Conservation (phyloP, 2,113 vertebrate genomes). For the Semicossyphus pulcher region DNA sequence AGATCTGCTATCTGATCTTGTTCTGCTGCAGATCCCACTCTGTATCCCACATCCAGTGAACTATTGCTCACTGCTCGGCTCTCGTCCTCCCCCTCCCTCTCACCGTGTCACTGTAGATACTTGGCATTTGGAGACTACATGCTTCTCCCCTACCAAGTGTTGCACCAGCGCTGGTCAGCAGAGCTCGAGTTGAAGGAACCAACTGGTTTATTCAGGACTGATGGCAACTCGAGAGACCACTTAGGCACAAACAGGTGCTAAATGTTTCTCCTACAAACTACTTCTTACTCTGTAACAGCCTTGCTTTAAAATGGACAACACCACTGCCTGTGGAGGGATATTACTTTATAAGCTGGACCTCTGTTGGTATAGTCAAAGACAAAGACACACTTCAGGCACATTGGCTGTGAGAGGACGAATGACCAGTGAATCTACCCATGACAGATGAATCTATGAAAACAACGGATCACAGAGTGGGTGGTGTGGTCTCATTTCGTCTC, state of each 20-base stretch:
- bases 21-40: conserved; percentile 79
- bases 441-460: no score
- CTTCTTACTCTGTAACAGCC: conserved; percentile 2
- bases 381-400: no score
- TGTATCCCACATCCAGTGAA: conserved; percentile 77
- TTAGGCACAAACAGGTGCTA: no score
- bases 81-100: conserved; percentile 74
- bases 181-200: conserved; percentile 21
- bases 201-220: conserved; percentile 11
- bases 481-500: conserved; percentile 42
- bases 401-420: no score
- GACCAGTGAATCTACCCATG: no score
- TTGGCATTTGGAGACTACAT: conserved; percentile 77
- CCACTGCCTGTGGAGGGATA: no score
- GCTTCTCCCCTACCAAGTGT: conserved; percentile 63
- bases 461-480: conserved; percentile 32
- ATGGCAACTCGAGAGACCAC: neutral
- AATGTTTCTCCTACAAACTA: neutral
- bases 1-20: conserved; percentile 75
- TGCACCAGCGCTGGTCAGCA: conserved; percentile 44
- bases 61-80: conserved; percentile 74
- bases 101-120: conserved; percentile 77
- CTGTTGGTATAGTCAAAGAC: no score
- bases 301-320: neutral
- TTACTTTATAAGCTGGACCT: no score